Base-by-base conservation (phyloP, 2,888 invertebrate species). In the Octonoba sinensis region DNA sequence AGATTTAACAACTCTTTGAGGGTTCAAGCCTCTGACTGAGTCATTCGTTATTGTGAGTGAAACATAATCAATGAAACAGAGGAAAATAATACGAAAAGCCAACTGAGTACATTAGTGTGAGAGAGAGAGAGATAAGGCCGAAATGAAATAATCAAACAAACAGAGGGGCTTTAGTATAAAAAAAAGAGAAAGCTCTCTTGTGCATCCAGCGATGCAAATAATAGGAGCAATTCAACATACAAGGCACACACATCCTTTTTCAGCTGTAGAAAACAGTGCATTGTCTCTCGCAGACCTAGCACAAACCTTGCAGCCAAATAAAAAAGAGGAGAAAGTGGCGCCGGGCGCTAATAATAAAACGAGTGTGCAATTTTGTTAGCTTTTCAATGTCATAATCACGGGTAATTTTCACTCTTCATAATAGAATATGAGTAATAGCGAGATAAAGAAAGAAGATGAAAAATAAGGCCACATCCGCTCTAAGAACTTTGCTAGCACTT, bases 401-500 rank as follows among this genome's bases (percentile, higher is more conserved):
- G 73, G 79, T 81, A 81, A 81, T 81, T 81, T 81, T 81, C 79
- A 73, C 79, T 72, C 56, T 73, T 69, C 73, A 81, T 81, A 81
- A 74, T 64, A 60, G 78, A 67, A 66, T 67, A 66, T 72, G 78
- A 72, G 78, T 79, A 72, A 81, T 66, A 69, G 67, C 46, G 44
- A 60, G 60, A 57, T 16, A 46, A n/a, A 65, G 36, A 47, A 62
- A 36, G 60, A 71, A 65, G 47, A 46, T 36, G 36, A 36, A 36
- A 36, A 36, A 36, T 36, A 36, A 57, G 59, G 49, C 56, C 67
- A 67, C 79, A 81, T 81, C 79, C 79, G 73, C 69, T 81, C 36
- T 16, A 8, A n/a, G 59, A 11, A 44, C 18, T 6, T 3, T 27
- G 27, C 27, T 27, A 36, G 27, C 27, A 60, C 60, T 60, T 49